Evolutionary conservation across 2,888 invertebrate species (phyloP), one percentile per base, ranked within the genome.

Genomic region (Ennomos erosarius): DNA sequence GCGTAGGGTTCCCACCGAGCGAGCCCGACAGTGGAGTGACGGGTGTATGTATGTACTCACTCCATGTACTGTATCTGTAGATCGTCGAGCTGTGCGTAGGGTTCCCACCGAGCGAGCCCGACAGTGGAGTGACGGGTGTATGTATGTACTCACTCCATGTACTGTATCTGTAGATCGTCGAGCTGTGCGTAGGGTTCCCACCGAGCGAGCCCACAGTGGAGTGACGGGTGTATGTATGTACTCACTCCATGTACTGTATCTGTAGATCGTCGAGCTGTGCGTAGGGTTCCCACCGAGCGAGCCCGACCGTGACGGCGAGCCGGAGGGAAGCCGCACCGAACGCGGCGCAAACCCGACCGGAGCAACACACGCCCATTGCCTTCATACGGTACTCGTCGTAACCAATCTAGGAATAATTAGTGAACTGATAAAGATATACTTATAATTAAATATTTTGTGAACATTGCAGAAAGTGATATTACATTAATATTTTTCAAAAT

Each of bases 341-440:
- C n/a, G 86, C 70, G 0, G 87, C 87, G n/a, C 79, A 84, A 43
- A 87, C 71, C 1, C 92, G 84, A 0, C 92, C 92, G 1, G 70
- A 46, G 59, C 90, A 84, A 10, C 85, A 80, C 61, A 84, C 87
- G 45, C 90, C 91, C 85, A 87, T 79, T 49, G 88, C 87, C 38
- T 87, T 87, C 58, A 92, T 84, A n/a, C 90, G 85, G 75, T 92
- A 93, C 45, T 84, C 85, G 54, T 92, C 87, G 74, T 90, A 93
- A 0, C 92, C 92, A 2, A 93, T 80, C 92, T 92, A 69, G 9
- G 33, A 35, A 10, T 12, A 46, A 26, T 26, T 26, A 1, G 26
- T 6, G 26, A 2, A 26, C 5, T 26, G 26, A 26, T 26, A 26
- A 26, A 16, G 1, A 16, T 2, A 16, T 16, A 16, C 16, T n/a